phyloP scores from a whole-genome alignment of 2,113 vertebrate species.

The Pica pica region DNA sequence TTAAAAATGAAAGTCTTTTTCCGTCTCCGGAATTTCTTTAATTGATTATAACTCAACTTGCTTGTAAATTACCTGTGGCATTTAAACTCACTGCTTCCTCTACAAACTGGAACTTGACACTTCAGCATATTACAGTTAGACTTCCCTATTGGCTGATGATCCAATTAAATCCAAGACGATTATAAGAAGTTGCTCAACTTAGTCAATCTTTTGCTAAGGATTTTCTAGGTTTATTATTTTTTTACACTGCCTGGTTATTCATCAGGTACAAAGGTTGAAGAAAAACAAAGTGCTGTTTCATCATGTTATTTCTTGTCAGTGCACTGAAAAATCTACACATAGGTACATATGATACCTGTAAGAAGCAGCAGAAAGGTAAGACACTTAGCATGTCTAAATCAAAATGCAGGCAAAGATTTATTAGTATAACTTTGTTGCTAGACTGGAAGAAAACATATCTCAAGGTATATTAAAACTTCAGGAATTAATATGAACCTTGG shows the following conservation, averaged over 20 bases:
- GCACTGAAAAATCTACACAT: constrained; percentile 19
- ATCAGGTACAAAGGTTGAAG: constrained; percentile 75
- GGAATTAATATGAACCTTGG: background rate
- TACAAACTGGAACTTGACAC: constrained; percentile 22
- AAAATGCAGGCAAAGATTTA: background rate
- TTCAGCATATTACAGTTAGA: background rate
- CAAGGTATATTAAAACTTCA: background rate
- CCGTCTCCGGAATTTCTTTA: background rate
- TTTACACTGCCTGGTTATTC: constrained; percentile 27
- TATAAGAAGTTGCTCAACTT: constrained; percentile 64
- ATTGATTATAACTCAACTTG: background rate
- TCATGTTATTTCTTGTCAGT: constrained; percentile 27
- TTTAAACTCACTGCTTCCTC: constrained; percentile 26
- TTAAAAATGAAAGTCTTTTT: background rate
- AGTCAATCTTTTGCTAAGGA: constrained; percentile 81
- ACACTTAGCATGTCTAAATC: background rate
- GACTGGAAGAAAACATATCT: background rate
- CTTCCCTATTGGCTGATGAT: constrained; percentile 38
- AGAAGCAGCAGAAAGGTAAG: constrained; percentile 72
- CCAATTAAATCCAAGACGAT: constrained; percentile 53
- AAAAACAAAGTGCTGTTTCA: constrained; percentile 49
- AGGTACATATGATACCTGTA: background rate
- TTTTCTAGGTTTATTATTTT: constrained; percentile 3
- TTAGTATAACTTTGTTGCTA: background rate
- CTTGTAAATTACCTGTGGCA: background rate